phyloP scores from a whole-genome alignment of 2,888 invertebrate species.

The Latheticus oryzae region DNA sequence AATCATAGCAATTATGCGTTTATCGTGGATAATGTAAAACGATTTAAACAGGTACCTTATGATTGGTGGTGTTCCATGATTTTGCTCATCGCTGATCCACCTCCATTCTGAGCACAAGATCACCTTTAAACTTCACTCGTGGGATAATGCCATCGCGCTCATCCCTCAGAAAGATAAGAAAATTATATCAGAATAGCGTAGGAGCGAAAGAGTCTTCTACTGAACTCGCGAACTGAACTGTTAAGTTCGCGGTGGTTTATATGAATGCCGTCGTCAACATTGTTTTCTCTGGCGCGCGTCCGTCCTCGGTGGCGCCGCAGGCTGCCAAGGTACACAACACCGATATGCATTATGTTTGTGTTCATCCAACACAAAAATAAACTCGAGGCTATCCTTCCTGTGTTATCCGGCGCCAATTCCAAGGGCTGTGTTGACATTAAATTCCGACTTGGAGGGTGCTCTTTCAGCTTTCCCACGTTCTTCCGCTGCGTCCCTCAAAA shows the following conservation, averaged over 20 bases:
- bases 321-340: slow-evolving; percentile 58
- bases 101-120: not conserved
- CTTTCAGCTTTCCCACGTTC: slow-evolving; percentile 50
- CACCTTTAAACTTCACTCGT: not conserved
- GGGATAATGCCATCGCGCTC: slow-evolving; percentile 3
- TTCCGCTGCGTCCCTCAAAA: slow-evolving; percentile 46
- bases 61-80: too few species aligned
- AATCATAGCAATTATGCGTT: too few species aligned
- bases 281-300: slow-evolving; percentile 61
- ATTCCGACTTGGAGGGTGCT: slow-evolving; percentile 49
- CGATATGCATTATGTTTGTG: slow-evolving; percentile 55
- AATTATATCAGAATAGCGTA: too few species aligned
- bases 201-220: slow-evolving; percentile 5
- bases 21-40: too few species aligned
- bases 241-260: slow-evolving; percentile 54
- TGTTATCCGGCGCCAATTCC: slow-evolving; percentile 54
- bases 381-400: slow-evolving; percentile 55
- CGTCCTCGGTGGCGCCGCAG: slow-evolving; percentile 50
- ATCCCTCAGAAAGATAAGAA: too few species aligned
- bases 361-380: slow-evolving; percentile 60
- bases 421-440: slow-evolving; percentile 57
- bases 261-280: slow-evolving; percentile 54
- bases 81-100: not conserved
- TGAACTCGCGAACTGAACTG: slow-evolving; percentile 55
- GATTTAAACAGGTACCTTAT: too few species aligned